These are phyloP conservation scores for Chelmon rostratus DNA, from an alignment of 2,797 vertebrate species.

Conservation along the genomic window DNA sequence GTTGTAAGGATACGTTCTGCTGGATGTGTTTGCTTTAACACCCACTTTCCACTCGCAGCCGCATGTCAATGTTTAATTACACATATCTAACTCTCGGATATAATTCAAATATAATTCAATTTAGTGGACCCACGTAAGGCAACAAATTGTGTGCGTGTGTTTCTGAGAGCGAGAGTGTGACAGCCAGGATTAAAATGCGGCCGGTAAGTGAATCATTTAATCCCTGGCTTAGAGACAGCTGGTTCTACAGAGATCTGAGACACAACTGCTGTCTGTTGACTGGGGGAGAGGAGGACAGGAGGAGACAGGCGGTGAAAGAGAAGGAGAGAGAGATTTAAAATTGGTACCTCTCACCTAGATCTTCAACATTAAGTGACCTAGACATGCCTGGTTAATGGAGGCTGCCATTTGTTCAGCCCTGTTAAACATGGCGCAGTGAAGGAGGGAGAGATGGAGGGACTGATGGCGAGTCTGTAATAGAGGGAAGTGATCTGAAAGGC, in stretches of 20 bases:
- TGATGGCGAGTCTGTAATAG: constrained; percentile 54
- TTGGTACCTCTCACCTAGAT: constrained; percentile 34
- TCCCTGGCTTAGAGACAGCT: constrained; percentile 78
- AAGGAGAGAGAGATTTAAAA: constrained; percentile 49
- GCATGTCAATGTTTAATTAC: constrained; percentile 65
- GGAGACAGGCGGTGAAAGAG: constrained; percentile 18
- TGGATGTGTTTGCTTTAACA: constrained; percentile 53
- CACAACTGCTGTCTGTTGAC: constrained; percentile 52
- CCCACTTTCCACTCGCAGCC: constrained; percentile 31
- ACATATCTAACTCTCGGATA: constrained; percentile 52
- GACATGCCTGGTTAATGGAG: constrained; percentile 74
- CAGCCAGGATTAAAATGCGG: constrained; percentile 78
- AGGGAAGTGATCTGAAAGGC: constrained; percentile 61
- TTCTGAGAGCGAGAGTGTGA: constrained; percentile 53
- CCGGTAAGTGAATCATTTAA: constrained; percentile 83
- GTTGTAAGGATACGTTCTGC: constrained; percentile 48
- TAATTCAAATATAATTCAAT: constrained; percentile 75
- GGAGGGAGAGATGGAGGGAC: constrained; percentile 38
- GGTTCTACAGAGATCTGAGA: constrained; percentile 69
- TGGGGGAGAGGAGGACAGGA: constrained; percentile 16
- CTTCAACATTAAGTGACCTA: constrained; percentile 66
- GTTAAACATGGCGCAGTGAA: constrained; percentile 65
- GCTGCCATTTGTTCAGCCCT: constrained; percentile 74
- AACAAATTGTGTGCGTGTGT: constrained; percentile 35
- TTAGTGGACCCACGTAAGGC: constrained; percentile 54